These are phyloP conservation scores for Brachionus plicatilis DNA, from an alignment of 1,140 invertebrate species.

Conservation along the genomic window DNA sequence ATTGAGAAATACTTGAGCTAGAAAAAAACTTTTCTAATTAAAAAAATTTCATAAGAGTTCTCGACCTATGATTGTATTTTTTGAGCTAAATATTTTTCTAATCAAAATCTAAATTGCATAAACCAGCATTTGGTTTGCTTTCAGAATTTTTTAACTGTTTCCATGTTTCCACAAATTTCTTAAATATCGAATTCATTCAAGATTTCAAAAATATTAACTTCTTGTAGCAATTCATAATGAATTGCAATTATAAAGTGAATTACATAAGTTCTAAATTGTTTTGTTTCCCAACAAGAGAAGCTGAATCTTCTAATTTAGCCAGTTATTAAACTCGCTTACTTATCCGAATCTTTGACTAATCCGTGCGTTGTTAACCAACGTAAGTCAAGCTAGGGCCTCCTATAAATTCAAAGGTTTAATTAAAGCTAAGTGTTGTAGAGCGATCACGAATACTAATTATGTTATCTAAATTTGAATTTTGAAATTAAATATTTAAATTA, in stretches of 20 bases:
- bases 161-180: neutral
- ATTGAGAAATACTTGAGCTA: constrained; percentile 10
- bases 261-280: neutral
- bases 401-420: neutral
- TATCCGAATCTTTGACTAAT: neutral
- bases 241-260: neutral
- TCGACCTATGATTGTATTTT: neutral
- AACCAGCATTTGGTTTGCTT: neutral
- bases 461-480: constrained; percentile 30
- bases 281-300: neutral
- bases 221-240: neutral
- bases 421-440: neutral
- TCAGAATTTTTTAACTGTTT: neutral
- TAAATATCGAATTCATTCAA: neutral
- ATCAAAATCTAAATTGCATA: neutral
- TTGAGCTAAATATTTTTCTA: neutral
- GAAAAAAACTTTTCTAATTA: neutral
- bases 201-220: neutral
- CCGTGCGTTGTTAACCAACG: neutral
- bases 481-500: constrained; percentile 16
- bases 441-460: neutral
- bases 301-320: neutral
- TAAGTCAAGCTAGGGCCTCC: neutral
- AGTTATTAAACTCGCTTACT: neutral
- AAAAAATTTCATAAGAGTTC: neutral